phyloP scores from a whole-genome alignment of 2,113 vertebrate species.

The Cromileptes altivelis region DNA sequence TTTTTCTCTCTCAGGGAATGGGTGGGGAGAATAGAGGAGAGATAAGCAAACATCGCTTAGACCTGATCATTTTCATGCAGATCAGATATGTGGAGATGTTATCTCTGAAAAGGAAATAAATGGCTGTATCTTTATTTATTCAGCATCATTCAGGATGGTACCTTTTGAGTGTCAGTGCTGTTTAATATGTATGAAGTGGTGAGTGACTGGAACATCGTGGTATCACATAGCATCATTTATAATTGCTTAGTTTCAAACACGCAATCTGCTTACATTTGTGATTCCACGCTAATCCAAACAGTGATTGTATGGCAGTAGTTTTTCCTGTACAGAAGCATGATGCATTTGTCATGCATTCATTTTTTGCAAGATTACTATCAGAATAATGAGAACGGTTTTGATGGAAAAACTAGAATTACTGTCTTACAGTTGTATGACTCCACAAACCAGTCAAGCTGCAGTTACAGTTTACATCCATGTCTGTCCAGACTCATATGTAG shows the following conservation, averaged over 20 bases:
- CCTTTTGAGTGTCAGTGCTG: background rate
- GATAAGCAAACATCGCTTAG: constrained; percentile 42
- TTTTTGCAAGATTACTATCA: no score
- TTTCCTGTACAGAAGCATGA: background rate
- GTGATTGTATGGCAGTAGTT: background rate
- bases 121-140: constrained; percentile 32
- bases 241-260: background rate
- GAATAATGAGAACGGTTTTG: no score
- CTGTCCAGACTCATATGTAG: no score
- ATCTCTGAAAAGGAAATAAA: constrained; percentile 33
- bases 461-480: no score
- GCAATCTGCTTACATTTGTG: background rate
- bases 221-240: background rate
- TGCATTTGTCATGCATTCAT: no score
- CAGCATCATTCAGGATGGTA: constrained; percentile 17
- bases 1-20: constrained; percentile 40
- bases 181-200: constrained; percentile 1
- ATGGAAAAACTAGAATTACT: no score
- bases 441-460: no score
- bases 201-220: background rate
- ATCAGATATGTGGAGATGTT: constrained; percentile 33
- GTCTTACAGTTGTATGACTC: no score
- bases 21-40: background rate
- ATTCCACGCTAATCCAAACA: background rate
- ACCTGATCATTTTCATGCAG: constrained; percentile 31